Percentiles rank a stretch among this genome's conserved stretches.
Evolutionary conservation across 1,140 invertebrate species (phyloP).

Genomic region (Cyphomyrmex costatus): DNA sequence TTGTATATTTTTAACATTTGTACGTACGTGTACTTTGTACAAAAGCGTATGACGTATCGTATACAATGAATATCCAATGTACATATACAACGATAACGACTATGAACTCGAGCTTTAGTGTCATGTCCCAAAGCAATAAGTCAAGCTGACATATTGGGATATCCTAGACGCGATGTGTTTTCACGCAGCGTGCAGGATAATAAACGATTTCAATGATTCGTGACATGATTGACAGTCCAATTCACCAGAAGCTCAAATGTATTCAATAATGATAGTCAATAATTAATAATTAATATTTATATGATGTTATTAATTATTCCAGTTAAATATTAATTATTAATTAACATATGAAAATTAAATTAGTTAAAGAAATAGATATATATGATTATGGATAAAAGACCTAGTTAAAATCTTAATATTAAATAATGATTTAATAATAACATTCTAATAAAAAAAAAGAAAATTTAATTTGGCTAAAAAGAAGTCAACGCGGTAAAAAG

Average conservation of each 20-base stretch:
- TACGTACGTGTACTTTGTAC: not conserved
- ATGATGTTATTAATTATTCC: slow-evolving; percentile 36
- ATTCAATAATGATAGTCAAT: not conserved
- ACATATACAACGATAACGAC: slow-evolving; percentile 38
- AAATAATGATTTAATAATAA: slow-evolving; percentile 3
- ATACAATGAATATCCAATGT: slow-evolving; percentile 53
- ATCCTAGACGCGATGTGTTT: slow-evolving; percentile 60
- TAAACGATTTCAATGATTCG: slow-evolving; percentile 65
- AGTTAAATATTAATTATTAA: slow-evolving; percentile 40
- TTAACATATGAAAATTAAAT: slow-evolving; percentile 15
- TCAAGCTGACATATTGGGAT: slow-evolving; percentile 66
- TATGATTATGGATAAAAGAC: not conserved
- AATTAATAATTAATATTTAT: slow-evolving; percentile 45
- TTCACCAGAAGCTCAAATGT: slow-evolving; percentile 29
- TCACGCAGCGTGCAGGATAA: slow-evolving; percentile 58
- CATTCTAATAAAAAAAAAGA: not conserved
- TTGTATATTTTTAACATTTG: not conserved
- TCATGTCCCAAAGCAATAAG: slow-evolving; percentile 68
- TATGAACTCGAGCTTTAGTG: slow-evolving; percentile 58
- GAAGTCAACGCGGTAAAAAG: too few species aligned
- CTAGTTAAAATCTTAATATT: not conserved
- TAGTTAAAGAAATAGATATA: slow-evolving; percentile 12
- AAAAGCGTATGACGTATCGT: slow-evolving; percentile 17
- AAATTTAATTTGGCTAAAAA: too few species aligned
- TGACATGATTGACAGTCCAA: slow-evolving; percentile 54